Evolutionary conservation across 64 coral and sea anemone species (phyloP).

Genomic region (Montipora capricornis): DNA sequence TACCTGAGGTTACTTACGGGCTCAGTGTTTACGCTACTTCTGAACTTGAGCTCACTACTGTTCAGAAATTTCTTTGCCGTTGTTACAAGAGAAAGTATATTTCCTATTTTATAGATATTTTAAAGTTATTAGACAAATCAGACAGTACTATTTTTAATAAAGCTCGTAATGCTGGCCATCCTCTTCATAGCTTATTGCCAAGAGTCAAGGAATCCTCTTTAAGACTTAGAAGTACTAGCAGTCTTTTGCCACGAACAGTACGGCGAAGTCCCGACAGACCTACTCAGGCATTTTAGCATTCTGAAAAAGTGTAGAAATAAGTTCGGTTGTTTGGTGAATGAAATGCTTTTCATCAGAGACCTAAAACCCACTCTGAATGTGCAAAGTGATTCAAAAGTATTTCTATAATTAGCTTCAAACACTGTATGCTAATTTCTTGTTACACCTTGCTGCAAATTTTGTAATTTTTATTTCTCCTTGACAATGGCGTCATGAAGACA

Average conservation of each 20-base stretch:
- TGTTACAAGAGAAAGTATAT: conserved; percentile 68
- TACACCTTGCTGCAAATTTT: neutral
- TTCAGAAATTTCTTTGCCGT: conserved; percentile 54
- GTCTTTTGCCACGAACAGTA: neutral
- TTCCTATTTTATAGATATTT: conserved; percentile 76
- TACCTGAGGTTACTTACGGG: conserved; percentile 76
- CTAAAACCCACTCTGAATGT: no score
- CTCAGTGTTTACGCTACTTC: conserved; percentile 64
- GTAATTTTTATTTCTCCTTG: neutral
- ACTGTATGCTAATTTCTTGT: conserved; percentile 7
- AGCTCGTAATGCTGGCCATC: conserved; percentile 54
- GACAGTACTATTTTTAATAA: conserved; percentile 72
- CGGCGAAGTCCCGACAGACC: no score
- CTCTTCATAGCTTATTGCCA: neutral
- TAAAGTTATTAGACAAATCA: conserved; percentile 55
- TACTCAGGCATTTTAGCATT: no score
- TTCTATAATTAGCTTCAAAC: conserved; percentile 4
- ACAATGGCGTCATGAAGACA: no score
- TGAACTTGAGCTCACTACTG: conserved; percentile 66
- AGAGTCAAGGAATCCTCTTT: conserved; percentile 58
- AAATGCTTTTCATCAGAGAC: no score
- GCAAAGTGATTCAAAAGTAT: no score
- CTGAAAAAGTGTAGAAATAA: no score
- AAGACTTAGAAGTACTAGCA: conserved; percentile 47
- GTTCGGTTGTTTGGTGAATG: no score